These are phyloP conservation scores for Belgica antarctica DNA, from an alignment of 2,888 invertebrate genomes.

Conservation along the genomic window DNA sequence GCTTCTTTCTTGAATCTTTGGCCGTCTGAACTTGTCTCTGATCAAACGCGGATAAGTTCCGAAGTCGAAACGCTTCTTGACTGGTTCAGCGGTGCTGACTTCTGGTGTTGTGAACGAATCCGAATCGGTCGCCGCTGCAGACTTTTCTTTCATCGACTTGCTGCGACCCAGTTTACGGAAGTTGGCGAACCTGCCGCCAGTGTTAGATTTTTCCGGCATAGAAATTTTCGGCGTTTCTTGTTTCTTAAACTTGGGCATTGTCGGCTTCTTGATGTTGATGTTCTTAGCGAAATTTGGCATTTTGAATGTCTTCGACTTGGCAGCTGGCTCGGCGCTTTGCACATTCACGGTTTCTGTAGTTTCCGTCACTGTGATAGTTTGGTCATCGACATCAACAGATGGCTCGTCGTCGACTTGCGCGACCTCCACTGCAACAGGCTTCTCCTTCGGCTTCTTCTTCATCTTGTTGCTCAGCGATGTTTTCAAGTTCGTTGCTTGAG, in stretches of 20 bases:
- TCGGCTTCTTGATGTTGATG: conserved; percentile 29
- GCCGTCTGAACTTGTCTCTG: conserved; percentile 54
- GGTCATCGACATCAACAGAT: neutral
- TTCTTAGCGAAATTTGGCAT: conserved; percentile 56
- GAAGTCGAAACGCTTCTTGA: conserved; percentile 66
- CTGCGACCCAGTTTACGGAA: conserved; percentile 57
- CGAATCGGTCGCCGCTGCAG: conserved; percentile 46
- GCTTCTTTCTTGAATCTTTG: conserved; percentile 47
- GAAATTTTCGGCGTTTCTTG: conserved; percentile 62
- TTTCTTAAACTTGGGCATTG: conserved; percentile 55
- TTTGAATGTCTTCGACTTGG: conserved; percentile 45
- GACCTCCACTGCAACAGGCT: conserved; percentile 44
- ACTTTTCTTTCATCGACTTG: conserved; percentile 53
- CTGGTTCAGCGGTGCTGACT: conserved; percentile 55
- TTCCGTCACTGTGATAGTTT: neutral
- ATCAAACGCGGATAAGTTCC: conserved; percentile 77
- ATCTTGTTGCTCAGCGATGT: conserved; percentile 47
- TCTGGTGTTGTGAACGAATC: conserved; percentile 57
- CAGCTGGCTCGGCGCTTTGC: neutral
- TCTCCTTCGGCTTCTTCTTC: conserved; percentile 45
- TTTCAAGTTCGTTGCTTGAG: conserved; percentile 60
- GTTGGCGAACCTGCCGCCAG: conserved; percentile 65
- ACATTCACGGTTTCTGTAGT: conserved; percentile 8
- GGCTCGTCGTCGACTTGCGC: conserved; percentile 15
- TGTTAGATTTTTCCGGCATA: conserved; percentile 62